phyloP scores from a whole-genome alignment of 2,797 vertebrate species.

The Lacerta viridis region DNA sequence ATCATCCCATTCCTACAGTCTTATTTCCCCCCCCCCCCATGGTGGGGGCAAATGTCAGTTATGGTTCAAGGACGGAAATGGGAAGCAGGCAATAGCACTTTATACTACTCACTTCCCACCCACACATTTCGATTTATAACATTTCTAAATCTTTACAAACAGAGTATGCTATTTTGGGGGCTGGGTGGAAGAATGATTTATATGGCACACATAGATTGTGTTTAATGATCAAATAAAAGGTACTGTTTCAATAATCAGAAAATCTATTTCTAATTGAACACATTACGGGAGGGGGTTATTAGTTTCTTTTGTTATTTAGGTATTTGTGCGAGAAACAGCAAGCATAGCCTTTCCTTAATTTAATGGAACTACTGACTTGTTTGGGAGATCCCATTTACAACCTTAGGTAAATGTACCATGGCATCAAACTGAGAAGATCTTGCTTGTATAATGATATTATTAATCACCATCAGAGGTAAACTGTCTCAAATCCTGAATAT shows the following conservation, averaged over 20 bases:
- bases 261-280: not conserved
- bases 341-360: not conserved
- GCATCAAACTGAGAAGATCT: not conserved
- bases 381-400: accelerated
- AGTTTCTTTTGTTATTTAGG: conserved; percentile 10
- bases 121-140: not conserved
- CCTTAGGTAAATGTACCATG: accelerated
- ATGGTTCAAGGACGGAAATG: not conserved
- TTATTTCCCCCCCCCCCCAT: too few relatives aligned
- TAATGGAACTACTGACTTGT: not conserved
- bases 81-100: conserved; percentile 23
- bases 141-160: not conserved
- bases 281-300: conserved; percentile 25
- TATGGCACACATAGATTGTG: not conserved
- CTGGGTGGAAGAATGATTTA: conserved; percentile 24
- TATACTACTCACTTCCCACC: not conserved
- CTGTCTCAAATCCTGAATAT: not conserved
- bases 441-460: not conserved
- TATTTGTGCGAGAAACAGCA: not conserved
- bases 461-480: not conserved
- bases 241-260: not conserved
- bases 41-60: not conserved
- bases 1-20: not conserved
- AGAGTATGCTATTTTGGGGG: not conserved
- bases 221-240: conserved; percentile 8